A percentile compares a stretch with the other conserved stretches of the same genome.
These are phyloP conservation scores for Spea bombifrons DNA, from an alignment of 2,113 vertebrate species.

Conservation along the genomic window DNA sequence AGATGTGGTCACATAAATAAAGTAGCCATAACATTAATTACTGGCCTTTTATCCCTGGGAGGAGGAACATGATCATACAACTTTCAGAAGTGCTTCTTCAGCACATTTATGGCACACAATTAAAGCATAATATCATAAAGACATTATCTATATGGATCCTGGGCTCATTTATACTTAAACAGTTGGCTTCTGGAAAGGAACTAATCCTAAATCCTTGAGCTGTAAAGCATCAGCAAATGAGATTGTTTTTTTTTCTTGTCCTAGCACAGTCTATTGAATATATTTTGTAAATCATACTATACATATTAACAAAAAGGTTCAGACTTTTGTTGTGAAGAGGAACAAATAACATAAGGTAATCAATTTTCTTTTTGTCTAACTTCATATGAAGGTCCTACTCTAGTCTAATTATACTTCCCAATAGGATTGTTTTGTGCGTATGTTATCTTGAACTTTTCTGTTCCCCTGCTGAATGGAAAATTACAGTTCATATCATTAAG, in stretches of 20 bases:
- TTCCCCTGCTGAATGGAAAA: conserved; percentile 54
- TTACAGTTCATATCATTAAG: conserved; percentile 57
- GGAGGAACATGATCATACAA: conserved; percentile 1
- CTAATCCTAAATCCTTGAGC: conserved; percentile 2
- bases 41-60: conserved; percentile 1
- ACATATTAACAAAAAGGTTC: conserved; percentile 21
- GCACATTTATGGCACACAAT: conserved; percentile 7
- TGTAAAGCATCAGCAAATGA: not conserved
- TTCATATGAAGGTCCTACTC: conserved; percentile 58
- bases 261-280: not conserved
- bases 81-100: conserved; percentile 20
- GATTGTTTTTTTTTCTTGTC: not conserved
- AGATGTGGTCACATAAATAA: too few relatives aligned
- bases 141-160: not conserved
- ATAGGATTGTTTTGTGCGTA: conserved; percentile 47
- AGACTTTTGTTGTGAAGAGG: conserved; percentile 38
- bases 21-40: too few relatives aligned
- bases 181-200: not conserved
- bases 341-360: conserved; percentile 40
- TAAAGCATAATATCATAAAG: conserved; percentile 5
- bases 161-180: not conserved
- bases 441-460: conserved; percentile 56
- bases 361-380: conserved; percentile 22
- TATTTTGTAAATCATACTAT: conserved; percentile 16
- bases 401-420: not conserved